Base-by-base conservation (phyloP, 2,888 invertebrate genomes). In the Notodonta ziczac region DNA sequence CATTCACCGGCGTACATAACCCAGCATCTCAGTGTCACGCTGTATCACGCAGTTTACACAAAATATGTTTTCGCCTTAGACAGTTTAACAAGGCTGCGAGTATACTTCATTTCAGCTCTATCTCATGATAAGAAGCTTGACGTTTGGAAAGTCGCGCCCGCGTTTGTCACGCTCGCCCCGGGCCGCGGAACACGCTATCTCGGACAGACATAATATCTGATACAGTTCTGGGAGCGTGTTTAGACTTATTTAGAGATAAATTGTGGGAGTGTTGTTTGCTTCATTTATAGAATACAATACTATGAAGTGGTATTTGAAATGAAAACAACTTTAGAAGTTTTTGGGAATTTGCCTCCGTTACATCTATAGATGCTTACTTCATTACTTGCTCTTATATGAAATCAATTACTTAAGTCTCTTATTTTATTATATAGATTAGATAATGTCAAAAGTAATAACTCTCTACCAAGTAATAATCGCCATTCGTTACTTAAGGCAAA, bases 101-200 rank as follows among this genome's bases (percentile, higher is more conserved):
- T 63, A 63, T 62, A 66, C 65, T 60, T 65, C 66, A 46, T 54
- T 54, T 69, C 52, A 64, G 60, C 60, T 16, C 35, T 39, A 54
- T 54, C 39, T 54, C 60, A 66, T 71, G 85, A 85, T 85, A 85
- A 84, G 78, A 52, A 69, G 67, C 74, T 74, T 82, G 83, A 80
- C 76, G 71, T 76, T 77, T 81, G 71, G 76, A 76, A 82, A 83
- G 82, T 80, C 76, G 70, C 70, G 73, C 78, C 79, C 81, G 83
- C 77, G 82, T 84, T 85, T 85, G 84, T 85, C 82, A 85, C 65
- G 73, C 60, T 66, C 69, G 67, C 73, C 77, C 74, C 77, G 73
- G 73, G 75, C 75, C 76, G 71, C 67, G 70, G 76, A 71, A 76
- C 70, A 65, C 70, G 71, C 64, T 81, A 78, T 76, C 76, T 73